Evolutionary conservation across 2,113 vertebrate species (phyloP).

Genomic region (Saguinus imperator): DNA sequence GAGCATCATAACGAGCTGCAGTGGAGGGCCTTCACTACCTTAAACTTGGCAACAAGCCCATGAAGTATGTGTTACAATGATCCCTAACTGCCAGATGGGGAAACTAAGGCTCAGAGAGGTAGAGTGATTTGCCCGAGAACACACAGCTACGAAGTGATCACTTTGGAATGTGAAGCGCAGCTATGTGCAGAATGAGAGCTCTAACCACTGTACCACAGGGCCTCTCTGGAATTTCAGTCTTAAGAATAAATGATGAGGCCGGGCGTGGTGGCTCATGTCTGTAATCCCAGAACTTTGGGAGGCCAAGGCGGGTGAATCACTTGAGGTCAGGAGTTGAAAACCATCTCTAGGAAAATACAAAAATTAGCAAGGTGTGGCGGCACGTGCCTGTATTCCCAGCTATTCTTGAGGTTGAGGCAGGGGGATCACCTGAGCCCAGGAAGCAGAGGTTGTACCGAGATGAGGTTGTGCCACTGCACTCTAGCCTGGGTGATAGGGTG

Average conservation of each 20-base stretch:
- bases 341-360: too few relatives aligned
- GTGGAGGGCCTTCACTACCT: neutral
- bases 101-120: neutral
- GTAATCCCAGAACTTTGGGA: too few relatives aligned
- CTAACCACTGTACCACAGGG: neutral
- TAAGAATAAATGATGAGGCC: neutral
- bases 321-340: too few relatives aligned
- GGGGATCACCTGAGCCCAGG: too few relatives aligned
- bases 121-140: neutral
- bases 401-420: too few relatives aligned
- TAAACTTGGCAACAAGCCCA: neutral
- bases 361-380: too few relatives aligned
- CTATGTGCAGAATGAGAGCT: neutral
- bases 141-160: neutral
- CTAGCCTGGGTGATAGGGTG: too few relatives aligned
- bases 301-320: too few relatives aligned
- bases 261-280: too few relatives aligned
- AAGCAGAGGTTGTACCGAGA: too few relatives aligned
- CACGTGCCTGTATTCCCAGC: too few relatives aligned
- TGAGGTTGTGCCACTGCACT: too few relatives aligned
- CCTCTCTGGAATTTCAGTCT: neutral
- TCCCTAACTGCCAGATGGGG: neutral
- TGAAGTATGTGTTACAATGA: rapidly evolving
- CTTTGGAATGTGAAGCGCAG: neutral
- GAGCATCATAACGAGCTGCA: neutral